Percentiles rank a stretch among this genome's conserved stretches.
These are phyloP conservation scores for Garra rufa DNA, from an alignment of 2,113 vertebrate genomes.

Conservation along the genomic window DNA sequence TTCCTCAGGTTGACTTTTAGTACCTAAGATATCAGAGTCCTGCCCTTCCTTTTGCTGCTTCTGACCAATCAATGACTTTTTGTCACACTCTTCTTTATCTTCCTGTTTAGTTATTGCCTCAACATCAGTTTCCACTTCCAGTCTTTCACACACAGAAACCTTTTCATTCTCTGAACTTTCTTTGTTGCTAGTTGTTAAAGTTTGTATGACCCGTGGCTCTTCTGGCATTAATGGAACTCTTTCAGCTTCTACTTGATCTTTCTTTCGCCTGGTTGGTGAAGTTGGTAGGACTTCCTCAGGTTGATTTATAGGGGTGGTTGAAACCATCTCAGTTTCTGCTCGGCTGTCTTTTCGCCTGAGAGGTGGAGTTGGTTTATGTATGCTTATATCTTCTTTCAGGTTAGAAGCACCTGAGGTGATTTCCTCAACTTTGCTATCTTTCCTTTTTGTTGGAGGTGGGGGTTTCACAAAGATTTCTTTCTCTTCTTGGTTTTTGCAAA, in stretches of 20 bases:
- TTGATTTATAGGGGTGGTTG: background rate
- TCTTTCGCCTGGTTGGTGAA: background rate
- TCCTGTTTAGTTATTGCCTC: constrained; percentile 13
- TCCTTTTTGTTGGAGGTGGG: constrained; percentile 38
- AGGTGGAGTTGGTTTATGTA: background rate
- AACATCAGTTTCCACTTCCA: background rate
- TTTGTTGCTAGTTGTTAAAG: background rate
- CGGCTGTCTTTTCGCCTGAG: background rate
- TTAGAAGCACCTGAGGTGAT: background rate
- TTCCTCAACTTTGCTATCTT: constrained; percentile 10
- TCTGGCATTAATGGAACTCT: background rate
- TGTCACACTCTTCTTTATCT: background rate
- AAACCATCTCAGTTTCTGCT: constrained; percentile 20
- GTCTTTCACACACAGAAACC: background rate
- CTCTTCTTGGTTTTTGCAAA: constrained; percentile 35
- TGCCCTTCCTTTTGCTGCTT: constrained; percentile 17
- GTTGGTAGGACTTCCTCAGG: background rate
- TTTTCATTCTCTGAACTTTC: constrained; percentile 3
- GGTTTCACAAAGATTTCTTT: constrained; percentile 2
- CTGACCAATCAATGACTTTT: background rate
- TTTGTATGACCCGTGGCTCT: background rate
- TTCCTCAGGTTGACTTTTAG: background rate
- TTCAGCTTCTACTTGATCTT: constrained; percentile 16
- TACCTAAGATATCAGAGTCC: background rate
- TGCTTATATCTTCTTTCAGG: background rate